A percentile compares a stretch with the other conserved stretches of the same genome.
These are phyloP conservation scores for Disparrhopalites patrizii DNA, from an alignment of 2,888 invertebrate species.

Conservation along the genomic window DNA sequence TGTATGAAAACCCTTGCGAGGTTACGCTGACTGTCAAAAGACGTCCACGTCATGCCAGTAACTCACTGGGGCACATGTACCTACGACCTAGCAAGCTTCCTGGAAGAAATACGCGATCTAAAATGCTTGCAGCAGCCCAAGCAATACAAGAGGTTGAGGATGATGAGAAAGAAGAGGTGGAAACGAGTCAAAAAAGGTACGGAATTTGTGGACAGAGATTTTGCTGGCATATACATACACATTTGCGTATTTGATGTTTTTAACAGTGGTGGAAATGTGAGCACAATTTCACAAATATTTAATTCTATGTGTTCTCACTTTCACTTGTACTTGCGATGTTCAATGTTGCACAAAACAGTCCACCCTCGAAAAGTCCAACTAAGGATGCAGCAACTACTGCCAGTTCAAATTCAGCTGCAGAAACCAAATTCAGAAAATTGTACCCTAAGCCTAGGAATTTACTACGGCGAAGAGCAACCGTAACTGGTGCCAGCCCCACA, in stretches of 20 bases:
- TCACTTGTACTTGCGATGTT: too few species aligned
- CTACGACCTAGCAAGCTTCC: constrained; percentile 68
- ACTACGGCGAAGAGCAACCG: constrained; percentile 77
- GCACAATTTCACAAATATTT: too few species aligned
- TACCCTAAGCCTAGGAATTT: constrained; percentile 70
- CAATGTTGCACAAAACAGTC: too few species aligned
- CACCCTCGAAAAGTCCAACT: constrained; percentile 5
- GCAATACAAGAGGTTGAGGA: constrained; percentile 49
- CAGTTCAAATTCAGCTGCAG: constrained; percentile 24
- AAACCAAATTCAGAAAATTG: constrained; percentile 57
- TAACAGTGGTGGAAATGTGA: too few species aligned
- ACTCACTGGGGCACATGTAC: constrained; percentile 70
- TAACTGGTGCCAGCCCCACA: constrained; percentile 75
- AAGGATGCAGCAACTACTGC: neutral
- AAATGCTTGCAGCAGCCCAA: constrained; percentile 61
- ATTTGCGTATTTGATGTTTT: too few species aligned
- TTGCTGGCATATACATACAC: too few species aligned
- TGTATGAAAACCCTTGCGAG: constrained; percentile 74
- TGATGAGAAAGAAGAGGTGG: constrained; percentile 46
- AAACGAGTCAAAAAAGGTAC: constrained; percentile 47
- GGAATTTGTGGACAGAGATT: too few species aligned
- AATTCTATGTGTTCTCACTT: too few species aligned
- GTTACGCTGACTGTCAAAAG: constrained; percentile 76
- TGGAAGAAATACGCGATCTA: constrained; percentile 58
- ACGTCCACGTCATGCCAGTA: constrained; percentile 69